phyloP scores from a whole-genome alignment of 2,113 vertebrate species.

The Dicaeum eximium region DNA sequence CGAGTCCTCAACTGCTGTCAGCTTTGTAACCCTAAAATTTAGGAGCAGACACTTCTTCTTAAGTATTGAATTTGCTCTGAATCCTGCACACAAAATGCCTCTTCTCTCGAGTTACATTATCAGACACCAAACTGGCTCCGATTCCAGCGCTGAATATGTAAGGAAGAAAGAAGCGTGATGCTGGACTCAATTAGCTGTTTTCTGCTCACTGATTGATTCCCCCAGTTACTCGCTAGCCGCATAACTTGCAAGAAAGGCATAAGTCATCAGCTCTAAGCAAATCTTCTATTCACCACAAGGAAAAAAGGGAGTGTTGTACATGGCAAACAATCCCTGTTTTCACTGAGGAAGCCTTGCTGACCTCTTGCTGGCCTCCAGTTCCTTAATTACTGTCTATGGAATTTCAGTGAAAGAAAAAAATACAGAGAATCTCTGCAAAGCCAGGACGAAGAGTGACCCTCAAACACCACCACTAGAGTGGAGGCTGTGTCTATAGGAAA shows the following conservation, averaged over 20 bases:
- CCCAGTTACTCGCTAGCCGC: slow-evolving; percentile 67
- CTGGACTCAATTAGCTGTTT: slow-evolving; percentile 78
- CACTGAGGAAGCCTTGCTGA: slow-evolving; percentile 85
- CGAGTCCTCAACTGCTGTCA: slow-evolving; percentile 49
- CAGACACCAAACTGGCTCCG: slow-evolving; percentile 59
- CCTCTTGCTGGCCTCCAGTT: slow-evolving; percentile 87
- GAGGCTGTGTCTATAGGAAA: slow-evolving; percentile 48
- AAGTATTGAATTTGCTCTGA: slow-evolving; percentile 23
- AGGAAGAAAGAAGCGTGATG: slow-evolving; percentile 49
- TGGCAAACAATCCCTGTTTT: slow-evolving; percentile 91
- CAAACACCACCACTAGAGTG: slow-evolving; percentile 24
- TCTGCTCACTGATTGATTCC: slow-evolving; percentile 71
- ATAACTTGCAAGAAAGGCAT: slow-evolving; percentile 79
- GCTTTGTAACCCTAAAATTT: slow-evolving; percentile 55
- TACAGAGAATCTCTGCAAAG: slow-evolving; percentile 68
- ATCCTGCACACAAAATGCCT: slow-evolving; percentile 48
- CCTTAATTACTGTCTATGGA: slow-evolving; percentile 91
- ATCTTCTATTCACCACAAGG: slow-evolving; percentile 83
- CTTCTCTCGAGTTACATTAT: slow-evolving; percentile 70
- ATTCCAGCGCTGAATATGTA: slow-evolving; percentile 51
- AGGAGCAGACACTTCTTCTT: slow-evolving; percentile 51
- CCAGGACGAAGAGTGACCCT: slow-evolving; percentile 61
- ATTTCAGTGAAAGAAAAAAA: slow-evolving; percentile 82
- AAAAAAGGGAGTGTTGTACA: slow-evolving; percentile 92
- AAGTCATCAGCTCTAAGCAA: slow-evolving; percentile 83